Evolutionary conservation across 1,140 invertebrate species (phyloP).

Genomic region (Oryctes rhinoceros): DNA sequence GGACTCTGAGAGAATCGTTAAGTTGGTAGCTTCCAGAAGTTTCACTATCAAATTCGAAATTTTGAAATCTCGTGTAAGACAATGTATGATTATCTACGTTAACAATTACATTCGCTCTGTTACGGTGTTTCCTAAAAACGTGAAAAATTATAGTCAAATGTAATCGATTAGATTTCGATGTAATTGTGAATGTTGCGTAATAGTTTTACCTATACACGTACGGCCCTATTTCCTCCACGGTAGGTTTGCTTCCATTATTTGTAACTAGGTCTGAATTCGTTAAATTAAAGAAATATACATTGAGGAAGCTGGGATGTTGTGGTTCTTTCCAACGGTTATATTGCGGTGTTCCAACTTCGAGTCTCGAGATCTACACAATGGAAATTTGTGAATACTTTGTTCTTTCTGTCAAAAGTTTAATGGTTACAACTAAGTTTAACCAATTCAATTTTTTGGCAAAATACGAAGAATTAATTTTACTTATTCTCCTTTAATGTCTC

Average conservation of each 20-base stretch:
- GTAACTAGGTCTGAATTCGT: not conserved
- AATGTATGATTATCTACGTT: not conserved
- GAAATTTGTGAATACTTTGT: too few relatives aligned
- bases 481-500: too few relatives aligned
- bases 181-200: not conserved
- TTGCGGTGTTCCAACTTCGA: slow-evolving; percentile 1
- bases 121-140: not conserved
- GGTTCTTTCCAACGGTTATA: slow-evolving; percentile 14
- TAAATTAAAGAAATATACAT: not conserved
- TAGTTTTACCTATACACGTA: slow-evolving; percentile 14
- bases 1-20: not conserved
- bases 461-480: too few relatives aligned
- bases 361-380: not conserved
- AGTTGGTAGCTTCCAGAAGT: not conserved
- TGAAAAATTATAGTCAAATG: not conserved
- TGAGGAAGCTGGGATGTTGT: not conserved
- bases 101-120: not conserved
- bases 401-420: too few relatives aligned
- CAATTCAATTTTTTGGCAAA: not conserved
- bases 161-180: not conserved
- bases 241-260: not conserved
- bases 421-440: not conserved
- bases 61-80: not conserved
- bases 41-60: not conserved
- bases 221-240: not conserved